Base-by-base conservation (phyloP, 2,797 vertebrate species). In the Protonibea diacanthus region DNA sequence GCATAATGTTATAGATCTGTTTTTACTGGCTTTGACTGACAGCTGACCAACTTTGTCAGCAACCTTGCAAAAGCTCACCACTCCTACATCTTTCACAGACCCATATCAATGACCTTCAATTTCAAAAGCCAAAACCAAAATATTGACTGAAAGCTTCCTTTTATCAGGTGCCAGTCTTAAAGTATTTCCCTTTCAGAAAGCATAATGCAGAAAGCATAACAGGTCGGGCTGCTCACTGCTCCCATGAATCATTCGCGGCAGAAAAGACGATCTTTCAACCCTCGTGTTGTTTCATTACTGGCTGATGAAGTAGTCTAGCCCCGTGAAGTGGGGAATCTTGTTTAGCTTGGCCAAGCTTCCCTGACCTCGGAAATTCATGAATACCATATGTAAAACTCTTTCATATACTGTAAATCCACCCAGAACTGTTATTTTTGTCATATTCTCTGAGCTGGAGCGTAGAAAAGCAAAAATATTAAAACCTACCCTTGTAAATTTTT, bases 271-370 rank as follows among this genome's bases (percentile, higher is more conserved):
- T 88, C 85, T 83, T 92, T 91, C 85, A 88, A 57, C 74, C 68
- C 71, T 80, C n/a, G 61, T 74, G 85, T 91, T 92, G 91, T 93
- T 93, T 91, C 89, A 94, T 92, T 88, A 88, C 85, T n/a, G 76
- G 81, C 88, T 93, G 93, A 95, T 94, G 86, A 94, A 94, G 92
- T 92, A 84, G 86, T 90, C 86, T 71, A 86, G 86, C 83, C 78
- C 58, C 33, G 51, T 76, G 76, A 93, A 90, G 89, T 80, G 81
- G 79, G 86, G 86, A 90, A 91, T 91, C 67, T 76, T 94, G 81
- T 95, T 95, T 93, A 83, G 84, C 66, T 94, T 94, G 93, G 91
- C 88, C 76, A 59, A 84, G 80, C 70, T 44, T 76, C 59, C 38
- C 56, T 89, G 86, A 92, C 89, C 89, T 91, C 42, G 3, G 81